phyloP scores from a whole-genome alignment of 1,140 invertebrate species.

The Micrasema longulum region DNA sequence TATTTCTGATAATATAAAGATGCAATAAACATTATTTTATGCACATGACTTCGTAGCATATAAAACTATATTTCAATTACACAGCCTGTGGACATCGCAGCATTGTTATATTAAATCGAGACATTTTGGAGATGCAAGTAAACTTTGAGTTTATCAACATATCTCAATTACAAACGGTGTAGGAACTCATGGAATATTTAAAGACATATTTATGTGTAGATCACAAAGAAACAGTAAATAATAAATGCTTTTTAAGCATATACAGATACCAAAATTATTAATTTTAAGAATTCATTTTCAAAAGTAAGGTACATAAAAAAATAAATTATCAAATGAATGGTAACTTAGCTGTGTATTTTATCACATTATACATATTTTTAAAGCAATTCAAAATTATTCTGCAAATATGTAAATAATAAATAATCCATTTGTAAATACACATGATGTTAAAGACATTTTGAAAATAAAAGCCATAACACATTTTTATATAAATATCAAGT shows the following conservation, averaged over 20 bases:
- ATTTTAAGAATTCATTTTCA: background rate
- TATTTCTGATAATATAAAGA: conserved; percentile 51
- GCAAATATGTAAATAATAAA: too few species aligned
- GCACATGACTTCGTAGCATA: conserved; percentile 43
- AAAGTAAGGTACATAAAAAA: too few species aligned
- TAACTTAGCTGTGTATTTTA: conserved; percentile 22
- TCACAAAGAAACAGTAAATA: background rate
- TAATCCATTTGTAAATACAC: background rate
- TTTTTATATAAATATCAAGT: background rate
- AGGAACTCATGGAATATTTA: background rate
- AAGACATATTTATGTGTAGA: background rate
- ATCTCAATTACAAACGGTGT: background rate
- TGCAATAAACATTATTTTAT: conserved; percentile 41
- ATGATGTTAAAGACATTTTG: background rate
- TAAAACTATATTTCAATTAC: conserved; percentile 53
- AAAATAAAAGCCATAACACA: background rate
- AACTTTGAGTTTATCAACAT: background rate
- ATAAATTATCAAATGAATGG: background rate
- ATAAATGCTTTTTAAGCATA: background rate
- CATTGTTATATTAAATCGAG: conserved; percentile 35
- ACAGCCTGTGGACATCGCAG: conserved; percentile 54
- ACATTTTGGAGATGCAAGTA: background rate
- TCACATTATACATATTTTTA: conserved; percentile 14
- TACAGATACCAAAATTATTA: background rate
- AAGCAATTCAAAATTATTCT: conserved; percentile 8